These are phyloP conservation scores for Delichon dasypus DNA, from an alignment of 2,797 vertebrate species.

Conservation along the genomic window DNA sequence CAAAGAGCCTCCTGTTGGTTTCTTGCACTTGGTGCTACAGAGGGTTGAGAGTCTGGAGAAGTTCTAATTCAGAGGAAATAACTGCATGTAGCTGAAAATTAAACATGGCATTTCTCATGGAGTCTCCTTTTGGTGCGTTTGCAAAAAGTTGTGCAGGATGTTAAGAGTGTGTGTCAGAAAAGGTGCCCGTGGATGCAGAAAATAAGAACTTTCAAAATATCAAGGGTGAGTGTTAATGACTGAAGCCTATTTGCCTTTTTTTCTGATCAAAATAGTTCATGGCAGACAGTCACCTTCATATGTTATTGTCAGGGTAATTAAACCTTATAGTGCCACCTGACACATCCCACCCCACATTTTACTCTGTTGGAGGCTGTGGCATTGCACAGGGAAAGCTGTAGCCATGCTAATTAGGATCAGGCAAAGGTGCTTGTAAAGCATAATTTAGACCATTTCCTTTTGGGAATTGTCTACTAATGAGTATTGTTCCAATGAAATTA, in stretches of 20 bases:
- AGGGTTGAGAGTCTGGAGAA: not conserved
- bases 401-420: not conserved
- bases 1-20: not conserved
- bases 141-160: not conserved
- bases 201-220: not conserved
- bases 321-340: not conserved
- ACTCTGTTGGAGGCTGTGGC: not conserved
- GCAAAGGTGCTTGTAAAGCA: not conserved
- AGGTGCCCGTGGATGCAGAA: not conserved
- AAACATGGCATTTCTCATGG: not conserved
- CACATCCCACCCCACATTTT: not conserved
- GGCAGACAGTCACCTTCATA: not conserved
- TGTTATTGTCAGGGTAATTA: not conserved
- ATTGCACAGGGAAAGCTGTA: not conserved
- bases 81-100: not conserved
- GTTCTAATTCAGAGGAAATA: not conserved
- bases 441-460: slow-evolving; percentile 30
- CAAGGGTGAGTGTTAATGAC: not conserved
- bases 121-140: not conserved
- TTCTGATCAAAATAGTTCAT: not conserved
- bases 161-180: not conserved
- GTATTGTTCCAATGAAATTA: not conserved
- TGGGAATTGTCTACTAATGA: not conserved
- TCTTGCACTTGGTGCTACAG: not conserved
- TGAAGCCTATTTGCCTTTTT: not conserved